Conservation (phyloP, 2,797 vertebrate genomes). For the Pipistrellus pygmaeus region DNA sequence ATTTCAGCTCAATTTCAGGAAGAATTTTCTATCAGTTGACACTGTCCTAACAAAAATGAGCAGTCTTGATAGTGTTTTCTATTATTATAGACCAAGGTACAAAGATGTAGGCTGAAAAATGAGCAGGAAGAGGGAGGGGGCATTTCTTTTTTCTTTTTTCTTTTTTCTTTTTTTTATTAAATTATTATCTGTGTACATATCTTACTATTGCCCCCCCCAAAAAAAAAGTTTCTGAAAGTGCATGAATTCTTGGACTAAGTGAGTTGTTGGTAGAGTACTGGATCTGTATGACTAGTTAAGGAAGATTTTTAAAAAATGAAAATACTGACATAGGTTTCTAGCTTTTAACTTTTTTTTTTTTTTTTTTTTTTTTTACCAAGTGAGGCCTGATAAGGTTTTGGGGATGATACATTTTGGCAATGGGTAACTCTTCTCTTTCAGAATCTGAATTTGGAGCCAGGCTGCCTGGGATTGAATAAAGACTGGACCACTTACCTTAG, state of each 20-base stretch:
- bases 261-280: background rate
- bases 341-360: background rate
- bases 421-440: background rate
- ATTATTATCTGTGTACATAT: no score
- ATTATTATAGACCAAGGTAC: background rate
- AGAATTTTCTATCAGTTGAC: background rate
- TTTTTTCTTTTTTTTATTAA: no score
- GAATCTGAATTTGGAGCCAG: slow-evolving; percentile 27
- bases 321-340: background rate
- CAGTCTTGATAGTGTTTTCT: background rate
- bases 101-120: background rate
- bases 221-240: background rate
- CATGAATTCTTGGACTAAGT: slow-evolving; percentile 1
- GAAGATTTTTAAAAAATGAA: background rate
- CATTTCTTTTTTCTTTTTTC: background rate
- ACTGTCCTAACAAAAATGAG: slow-evolving; percentile 5
- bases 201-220: no score
- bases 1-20: background rate
- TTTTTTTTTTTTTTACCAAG: background rate
- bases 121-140: background rate
- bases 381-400: slow-evolving; percentile 26
- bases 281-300: slow-evolving; percentile 10
- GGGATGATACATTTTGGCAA: background rate
- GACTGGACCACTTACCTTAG: background rate
- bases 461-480: background rate